Evolutionary conservation across 2,797 vertebrate species (phyloP).

Genomic region (Phataginus tetradactyla): DNA sequence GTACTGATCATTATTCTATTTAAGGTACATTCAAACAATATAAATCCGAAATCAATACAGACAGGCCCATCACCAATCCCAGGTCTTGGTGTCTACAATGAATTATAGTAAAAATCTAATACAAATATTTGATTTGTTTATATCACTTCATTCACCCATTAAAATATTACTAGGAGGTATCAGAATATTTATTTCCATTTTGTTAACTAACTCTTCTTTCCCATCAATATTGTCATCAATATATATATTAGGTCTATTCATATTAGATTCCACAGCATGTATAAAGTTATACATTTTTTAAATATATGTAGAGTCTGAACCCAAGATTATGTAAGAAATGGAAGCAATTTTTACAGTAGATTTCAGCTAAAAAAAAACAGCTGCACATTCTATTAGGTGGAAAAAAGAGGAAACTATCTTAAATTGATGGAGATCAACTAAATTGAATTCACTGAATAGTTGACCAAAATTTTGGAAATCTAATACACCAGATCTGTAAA

Average conservation of each 20-base stretch:
- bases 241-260: neutral
- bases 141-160: neutral
- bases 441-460: neutral
- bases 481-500: neutral
- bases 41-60: conserved; percentile 37
- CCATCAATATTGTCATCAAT: neutral
- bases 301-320: neutral
- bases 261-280: neutral
- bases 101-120: neutral
- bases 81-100: neutral
- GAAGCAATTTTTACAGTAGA: neutral
- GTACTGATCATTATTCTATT: neutral
- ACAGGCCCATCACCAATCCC: neutral
- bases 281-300: neutral
- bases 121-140: neutral
- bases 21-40: neutral
- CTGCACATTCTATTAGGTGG: neutral
- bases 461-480: neutral
- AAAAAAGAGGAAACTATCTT: neutral
- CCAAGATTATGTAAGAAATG: neutral
- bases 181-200: neutral
- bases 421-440: neutral
- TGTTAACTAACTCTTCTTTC: neutral
- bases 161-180: neutral
- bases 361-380: neutral